Evolutionary conservation across 2,888 invertebrate genomes (phyloP).

Genomic region (Lottia gigantea): DNA sequence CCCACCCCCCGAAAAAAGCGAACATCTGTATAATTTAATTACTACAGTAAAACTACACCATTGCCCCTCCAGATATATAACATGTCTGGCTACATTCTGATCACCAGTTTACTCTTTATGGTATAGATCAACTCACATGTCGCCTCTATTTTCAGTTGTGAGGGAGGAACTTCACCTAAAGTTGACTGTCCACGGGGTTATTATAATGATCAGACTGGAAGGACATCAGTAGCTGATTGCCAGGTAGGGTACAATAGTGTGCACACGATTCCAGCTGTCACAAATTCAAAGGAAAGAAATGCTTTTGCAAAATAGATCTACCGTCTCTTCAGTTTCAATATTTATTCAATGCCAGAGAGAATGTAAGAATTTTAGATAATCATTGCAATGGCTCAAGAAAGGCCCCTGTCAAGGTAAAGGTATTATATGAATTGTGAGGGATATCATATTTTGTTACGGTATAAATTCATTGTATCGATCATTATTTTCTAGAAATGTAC

Average conservation of each 20-base stretch:
- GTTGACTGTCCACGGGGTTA: constrained; percentile 55
- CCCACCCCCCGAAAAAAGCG: no score
- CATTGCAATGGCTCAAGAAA: no score
- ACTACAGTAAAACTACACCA: no score
- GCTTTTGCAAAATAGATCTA: not conserved
- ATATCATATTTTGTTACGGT: no score
- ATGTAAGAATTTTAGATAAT: no score
- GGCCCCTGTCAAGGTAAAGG: no score
- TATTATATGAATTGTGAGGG: no score
- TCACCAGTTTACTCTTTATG: no score
- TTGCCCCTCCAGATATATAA: no score
- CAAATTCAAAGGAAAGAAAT: not conserved
- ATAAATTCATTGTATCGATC: not conserved
- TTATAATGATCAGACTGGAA: constrained; percentile 41
- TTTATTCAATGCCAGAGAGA: no score
- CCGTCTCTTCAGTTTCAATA: not conserved
- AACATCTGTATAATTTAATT: no score
- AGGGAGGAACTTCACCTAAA: constrained; percentile 43
- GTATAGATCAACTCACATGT: not conserved
- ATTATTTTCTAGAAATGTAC: constrained; percentile 39
- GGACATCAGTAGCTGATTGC: constrained; percentile 37
- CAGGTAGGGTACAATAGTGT: constrained; percentile 21
- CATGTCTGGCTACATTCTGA: no score
- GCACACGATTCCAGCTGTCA: not conserved
- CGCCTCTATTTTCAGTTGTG: constrained; percentile 47